A percentile compares a stretch with the other conserved stretches of the same genome.
Conservation (phyloP, 2,888 invertebrate genomes). For the Troglohyphantes excavatus region DNA sequence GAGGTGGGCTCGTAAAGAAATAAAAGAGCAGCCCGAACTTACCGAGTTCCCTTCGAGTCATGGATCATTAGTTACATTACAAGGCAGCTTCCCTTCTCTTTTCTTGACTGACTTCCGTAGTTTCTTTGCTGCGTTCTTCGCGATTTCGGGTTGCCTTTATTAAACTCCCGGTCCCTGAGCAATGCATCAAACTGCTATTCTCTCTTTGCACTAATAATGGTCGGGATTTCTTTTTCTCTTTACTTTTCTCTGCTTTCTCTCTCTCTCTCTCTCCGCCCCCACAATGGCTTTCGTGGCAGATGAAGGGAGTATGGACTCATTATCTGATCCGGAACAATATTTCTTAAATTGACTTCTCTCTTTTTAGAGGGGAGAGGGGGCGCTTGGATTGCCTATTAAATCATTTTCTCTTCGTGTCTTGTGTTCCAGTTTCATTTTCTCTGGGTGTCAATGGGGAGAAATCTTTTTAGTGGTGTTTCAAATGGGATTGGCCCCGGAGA, state of each 20-base stretch:
- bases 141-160: slow-evolving; percentile 71
- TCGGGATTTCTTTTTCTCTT: slow-evolving; percentile 20
- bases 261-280: not conserved
- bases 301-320: slow-evolving; percentile 56
- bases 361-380: not conserved
- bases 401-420: slow-evolving; percentile 40
- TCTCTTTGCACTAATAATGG: slow-evolving; percentile 68
- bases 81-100: slow-evolving; percentile 45
- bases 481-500: not conserved
- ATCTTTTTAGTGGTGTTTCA: slow-evolving; percentile 9
- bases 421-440: slow-evolving; percentile 13
- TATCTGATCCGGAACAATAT: slow-evolving; percentile 74
- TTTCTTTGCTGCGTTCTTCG: slow-evolving; percentile 68
- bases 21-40: slow-evolving; percentile 66
- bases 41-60: slow-evolving; percentile 68
- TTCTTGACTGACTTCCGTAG: slow-evolving; percentile 3
- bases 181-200: slow-evolving; percentile 75
- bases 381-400: slow-evolving; percentile 36
- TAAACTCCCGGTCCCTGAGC: slow-evolving; percentile 74
- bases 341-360: slow-evolving; percentile 67
- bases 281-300: slow-evolving; percentile 53
- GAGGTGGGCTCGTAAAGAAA: slow-evolving; percentile 71
- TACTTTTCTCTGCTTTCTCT: too few species aligned
- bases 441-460: not conserved
- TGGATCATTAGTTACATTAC: slow-evolving; percentile 77